Percentiles rank a stretch among this genome's conserved stretches.
These are phyloP conservation scores for Xiphophorus birchmanni DNA, from an alignment of 2,797 vertebrate species.

Conservation along the genomic window DNA sequence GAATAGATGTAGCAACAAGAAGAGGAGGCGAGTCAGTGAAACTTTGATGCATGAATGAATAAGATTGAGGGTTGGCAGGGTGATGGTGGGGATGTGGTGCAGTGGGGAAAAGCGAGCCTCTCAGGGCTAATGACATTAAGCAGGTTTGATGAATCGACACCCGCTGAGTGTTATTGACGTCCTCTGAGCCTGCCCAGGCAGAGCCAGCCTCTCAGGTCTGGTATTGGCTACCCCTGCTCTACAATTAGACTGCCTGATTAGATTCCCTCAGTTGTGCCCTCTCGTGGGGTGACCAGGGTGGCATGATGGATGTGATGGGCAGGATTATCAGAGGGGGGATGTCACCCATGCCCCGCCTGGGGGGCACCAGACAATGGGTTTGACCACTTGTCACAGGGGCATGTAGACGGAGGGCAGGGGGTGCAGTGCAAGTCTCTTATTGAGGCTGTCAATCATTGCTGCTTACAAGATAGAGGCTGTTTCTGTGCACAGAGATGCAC, in stretches of 20 bases:
- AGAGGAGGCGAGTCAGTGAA: slow-evolving; percentile 61
- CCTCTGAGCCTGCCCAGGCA: slow-evolving; percentile 67
- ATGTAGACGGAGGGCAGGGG: slow-evolving; percentile 66
- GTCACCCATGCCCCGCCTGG: slow-evolving; percentile 71
- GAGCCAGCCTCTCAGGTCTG: slow-evolving; percentile 66
- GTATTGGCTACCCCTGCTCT: slow-evolving; percentile 73
- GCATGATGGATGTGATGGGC: slow-evolving; percentile 83
- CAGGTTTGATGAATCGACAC: slow-evolving; percentile 83
- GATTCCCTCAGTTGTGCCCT: slow-evolving; percentile 80
- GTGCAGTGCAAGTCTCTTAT: slow-evolving; percentile 66
- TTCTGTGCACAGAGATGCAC: slow-evolving; percentile 65
- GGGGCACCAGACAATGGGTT: slow-evolving; percentile 72
- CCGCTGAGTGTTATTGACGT: slow-evolving; percentile 82
- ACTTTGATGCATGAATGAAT: slow-evolving; percentile 68
- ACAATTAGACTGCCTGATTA: slow-evolving; percentile 83
- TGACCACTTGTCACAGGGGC: slow-evolving; percentile 68
- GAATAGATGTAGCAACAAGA: slow-evolving; percentile 71
- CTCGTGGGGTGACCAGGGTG: slow-evolving; percentile 74
- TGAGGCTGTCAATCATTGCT: slow-evolving; percentile 79
- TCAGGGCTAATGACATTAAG: slow-evolving; percentile 86
- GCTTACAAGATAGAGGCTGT: slow-evolving; percentile 69
- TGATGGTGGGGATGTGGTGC: slow-evolving; percentile 18
- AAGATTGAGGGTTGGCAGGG: slow-evolving; percentile 62
- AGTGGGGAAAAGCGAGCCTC: slow-evolving; percentile 76
- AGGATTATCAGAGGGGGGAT: slow-evolving; percentile 70